Percentiles rank a stretch among this genome's conserved stretches.
These are phyloP conservation scores for Idaea aversata DNA, from an alignment of 2,888 invertebrate species.

Conservation along the genomic window DNA sequence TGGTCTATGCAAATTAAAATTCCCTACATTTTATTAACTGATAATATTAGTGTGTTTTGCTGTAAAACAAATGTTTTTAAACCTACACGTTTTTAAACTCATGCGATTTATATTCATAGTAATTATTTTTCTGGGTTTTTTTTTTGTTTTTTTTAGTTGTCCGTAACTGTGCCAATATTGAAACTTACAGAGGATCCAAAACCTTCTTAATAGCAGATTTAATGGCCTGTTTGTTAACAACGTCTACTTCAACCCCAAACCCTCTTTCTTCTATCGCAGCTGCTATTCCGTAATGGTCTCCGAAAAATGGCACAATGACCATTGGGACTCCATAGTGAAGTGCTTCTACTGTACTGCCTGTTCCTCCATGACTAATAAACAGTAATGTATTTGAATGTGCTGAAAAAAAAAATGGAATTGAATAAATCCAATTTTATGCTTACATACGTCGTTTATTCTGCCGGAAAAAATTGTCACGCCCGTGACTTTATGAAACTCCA, in stretches of 20 bases:
- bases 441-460: too few relatives aligned
- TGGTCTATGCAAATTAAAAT: too few relatives aligned
- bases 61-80: too few relatives aligned
- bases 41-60: too few relatives aligned
- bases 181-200: slow-evolving; percentile 76
- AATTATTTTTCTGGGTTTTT: too few relatives aligned
- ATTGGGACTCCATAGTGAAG: slow-evolving; percentile 81
- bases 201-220: slow-evolving; percentile 76
- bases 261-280: slow-evolving; percentile 78
- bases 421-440: neutral
- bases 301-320: slow-evolving; percentile 79
- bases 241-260: slow-evolving; percentile 67
- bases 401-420: slow-evolving; percentile 46
- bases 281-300: slow-evolving; percentile 82
- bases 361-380: slow-evolving; percentile 81
- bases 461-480: too few relatives aligned
- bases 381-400: slow-evolving; percentile 81
- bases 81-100: too few relatives aligned
- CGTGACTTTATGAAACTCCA: too few relatives aligned
- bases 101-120: too few relatives aligned
- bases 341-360: slow-evolving; percentile 81
- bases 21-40: too few relatives aligned
- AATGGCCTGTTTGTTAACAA: slow-evolving; percentile 76
- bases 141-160: too few relatives aligned
- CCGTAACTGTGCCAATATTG: neutral